Percentiles rank a stretch among this genome's conserved stretches.
These are phyloP conservation scores for Zaprionus ornatus DNA, from an alignment of 1,140 invertebrate species.

Conservation along the genomic window DNA sequence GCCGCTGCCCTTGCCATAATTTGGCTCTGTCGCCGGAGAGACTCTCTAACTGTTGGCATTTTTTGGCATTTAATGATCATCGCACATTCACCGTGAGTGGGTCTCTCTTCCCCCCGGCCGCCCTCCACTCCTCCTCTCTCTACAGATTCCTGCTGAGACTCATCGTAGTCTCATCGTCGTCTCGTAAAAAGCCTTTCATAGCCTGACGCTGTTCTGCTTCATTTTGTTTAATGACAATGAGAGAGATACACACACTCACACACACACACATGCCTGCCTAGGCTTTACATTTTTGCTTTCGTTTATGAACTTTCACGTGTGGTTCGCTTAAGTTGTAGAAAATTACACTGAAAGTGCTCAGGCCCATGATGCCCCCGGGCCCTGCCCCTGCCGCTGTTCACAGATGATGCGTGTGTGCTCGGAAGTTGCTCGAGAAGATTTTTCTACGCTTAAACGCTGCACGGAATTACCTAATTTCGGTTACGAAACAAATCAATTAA, in stretches of 20 bases:
- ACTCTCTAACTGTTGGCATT: conserved; percentile 58
- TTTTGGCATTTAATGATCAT: conserved; percentile 81
- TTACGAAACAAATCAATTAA: conserved; percentile 81
- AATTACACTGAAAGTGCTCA: conserved; percentile 57
- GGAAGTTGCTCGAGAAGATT: conserved; percentile 47
- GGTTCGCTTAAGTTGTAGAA: conserved; percentile 42
- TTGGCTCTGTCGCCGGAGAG: conserved; percentile 54
- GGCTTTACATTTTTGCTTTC: conserved; percentile 62
- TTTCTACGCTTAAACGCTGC: conserved; percentile 72
- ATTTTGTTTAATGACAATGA: conserved; percentile 81
- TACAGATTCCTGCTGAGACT: conserved; percentile 17
- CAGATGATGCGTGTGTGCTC: conserved; percentile 17
- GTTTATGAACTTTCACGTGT: conserved; percentile 77
- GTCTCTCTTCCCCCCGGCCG: conserved; percentile 8
- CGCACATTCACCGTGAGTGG: conserved; percentile 52
- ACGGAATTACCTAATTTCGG: conserved; percentile 75
- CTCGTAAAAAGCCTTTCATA: conserved; percentile 68
- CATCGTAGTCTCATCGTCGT: conserved; percentile 30
- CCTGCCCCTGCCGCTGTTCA: background rate
- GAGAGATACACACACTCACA: conserved; percentile 37
- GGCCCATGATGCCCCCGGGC: background rate
- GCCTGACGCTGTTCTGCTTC: conserved; percentile 72
- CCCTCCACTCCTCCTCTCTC: background rate
- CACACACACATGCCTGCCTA: conserved; percentile 3
- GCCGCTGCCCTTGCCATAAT: conserved; percentile 73